Conservation (phyloP, 2,888 invertebrate species). For the Caenorhabditis uteleia region DNA sequence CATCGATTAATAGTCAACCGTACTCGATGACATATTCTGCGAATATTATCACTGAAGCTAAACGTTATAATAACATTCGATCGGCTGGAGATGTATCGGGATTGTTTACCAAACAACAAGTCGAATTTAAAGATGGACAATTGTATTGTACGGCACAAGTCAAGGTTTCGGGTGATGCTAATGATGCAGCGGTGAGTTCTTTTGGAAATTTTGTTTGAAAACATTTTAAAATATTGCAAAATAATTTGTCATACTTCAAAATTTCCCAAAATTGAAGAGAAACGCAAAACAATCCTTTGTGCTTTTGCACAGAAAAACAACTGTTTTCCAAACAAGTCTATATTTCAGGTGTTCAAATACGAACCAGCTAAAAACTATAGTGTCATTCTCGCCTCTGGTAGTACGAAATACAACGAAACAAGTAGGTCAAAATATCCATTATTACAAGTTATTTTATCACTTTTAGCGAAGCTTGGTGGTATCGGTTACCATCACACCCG, state of each 20-base stretch:
- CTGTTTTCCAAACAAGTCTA: too few species aligned
- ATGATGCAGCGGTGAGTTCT: slow-evolving; percentile 26
- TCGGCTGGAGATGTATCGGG: slow-evolving; percentile 5
- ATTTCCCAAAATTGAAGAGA: too few species aligned
- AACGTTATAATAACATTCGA: slow-evolving; percentile 12
- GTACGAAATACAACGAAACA: slow-evolving; percentile 9
- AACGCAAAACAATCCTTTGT: too few species aligned
- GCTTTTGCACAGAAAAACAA: too few species aligned
- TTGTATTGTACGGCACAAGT: slow-evolving; percentile 36
- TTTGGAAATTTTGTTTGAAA: too few species aligned
- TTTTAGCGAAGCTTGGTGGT: too few species aligned
- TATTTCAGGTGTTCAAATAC: slow-evolving; percentile 28
- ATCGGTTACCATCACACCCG: slow-evolving; percentile 7
- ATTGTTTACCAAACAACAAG: slow-evolving; percentile 10
- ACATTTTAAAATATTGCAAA: too few species aligned
- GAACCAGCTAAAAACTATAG: slow-evolving; percentile 10
- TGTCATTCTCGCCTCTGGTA: slow-evolving; percentile 26
- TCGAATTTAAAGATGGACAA: slow-evolving; percentile 24
- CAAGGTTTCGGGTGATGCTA: slow-evolving; percentile 14
- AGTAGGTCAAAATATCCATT: neutral
- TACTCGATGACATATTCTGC: slow-evolving; percentile 22
- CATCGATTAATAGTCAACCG: slow-evolving; percentile 6
- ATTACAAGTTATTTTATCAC: neutral
- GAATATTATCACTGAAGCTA: slow-evolving; percentile 5
- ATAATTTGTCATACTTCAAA: too few species aligned